A percentile compares a stretch with the other conserved stretches of the same genome.
phyloP scores from a whole-genome alignment of 2,888 invertebrate species.

The Augiades crinisus region DNA sequence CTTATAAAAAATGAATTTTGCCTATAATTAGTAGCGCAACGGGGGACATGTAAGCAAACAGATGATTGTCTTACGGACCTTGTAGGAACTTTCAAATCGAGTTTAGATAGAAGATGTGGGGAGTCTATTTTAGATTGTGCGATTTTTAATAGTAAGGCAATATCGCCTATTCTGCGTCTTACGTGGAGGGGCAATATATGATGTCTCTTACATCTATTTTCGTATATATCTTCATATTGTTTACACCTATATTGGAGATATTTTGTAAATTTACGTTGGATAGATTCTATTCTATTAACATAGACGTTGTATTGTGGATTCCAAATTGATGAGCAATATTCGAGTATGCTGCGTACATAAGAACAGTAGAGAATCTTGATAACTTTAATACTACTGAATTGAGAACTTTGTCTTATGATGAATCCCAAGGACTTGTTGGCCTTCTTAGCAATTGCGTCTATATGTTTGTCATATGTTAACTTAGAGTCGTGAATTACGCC shows the following conservation, averaged over 20 bases:
- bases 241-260: neutral
- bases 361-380: slow-evolving; percentile 14
- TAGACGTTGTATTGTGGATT: slow-evolving; percentile 7
- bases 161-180: neutral
- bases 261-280: slow-evolving; percentile 2
- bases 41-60: neutral
- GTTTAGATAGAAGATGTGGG: neutral
- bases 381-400: slow-evolving; percentile 6
- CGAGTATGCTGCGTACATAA: slow-evolving; percentile 18
- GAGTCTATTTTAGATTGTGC: neutral
- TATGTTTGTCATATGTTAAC: slow-evolving; percentile 7
- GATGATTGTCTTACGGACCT: neutral
- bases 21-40: neutral
- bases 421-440: slow-evolving; percentile 8
- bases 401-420: slow-evolving; percentile 9
- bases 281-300: slow-evolving; percentile 5
- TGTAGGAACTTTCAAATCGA: neutral
- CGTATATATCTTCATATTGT: neutral
- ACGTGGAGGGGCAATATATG: neutral
- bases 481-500: neutral
- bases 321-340: slow-evolving; percentile 21
- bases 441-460: slow-evolving; percentile 10
- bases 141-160: neutral
- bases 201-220: neutral
- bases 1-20: neutral